phyloP scores from a whole-genome alignment of 2,113 vertebrate genomes.

The Sapayoa aenigma region DNA sequence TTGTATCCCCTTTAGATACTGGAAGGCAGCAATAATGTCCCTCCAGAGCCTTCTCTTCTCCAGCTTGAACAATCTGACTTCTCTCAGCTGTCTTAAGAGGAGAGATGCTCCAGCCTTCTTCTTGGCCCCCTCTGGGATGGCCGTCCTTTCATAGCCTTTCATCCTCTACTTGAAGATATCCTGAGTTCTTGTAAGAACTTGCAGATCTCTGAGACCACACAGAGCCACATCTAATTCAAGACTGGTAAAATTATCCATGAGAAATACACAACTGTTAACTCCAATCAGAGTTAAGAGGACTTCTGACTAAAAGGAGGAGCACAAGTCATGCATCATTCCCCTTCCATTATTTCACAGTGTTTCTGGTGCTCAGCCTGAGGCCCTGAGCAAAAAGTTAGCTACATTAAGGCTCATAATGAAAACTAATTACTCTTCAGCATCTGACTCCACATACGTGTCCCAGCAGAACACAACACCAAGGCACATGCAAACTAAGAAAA shows the following conservation, averaged over 20 bases:
- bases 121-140: neutral
- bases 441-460: neutral
- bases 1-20: neutral
- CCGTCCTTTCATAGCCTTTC: neutral
- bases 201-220: neutral
- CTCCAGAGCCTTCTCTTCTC: neutral
- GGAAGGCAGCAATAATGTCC: neutral
- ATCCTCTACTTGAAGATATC: accelerated
- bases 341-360: neutral
- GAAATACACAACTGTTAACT: neutral
- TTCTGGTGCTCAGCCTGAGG: neutral
- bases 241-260: neutral
- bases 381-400: neutral
- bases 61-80: neutral
- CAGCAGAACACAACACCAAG: neutral
- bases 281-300: neutral
- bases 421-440: slow-evolving; percentile 1
- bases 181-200: neutral
- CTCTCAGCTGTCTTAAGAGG: neutral
- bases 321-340: neutral
- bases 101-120: neutral
- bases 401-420: neutral
- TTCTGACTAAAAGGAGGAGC: neutral
- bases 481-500: neutral
- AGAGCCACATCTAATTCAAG: neutral